A percentile compares a stretch with the other conserved stretches of the same genome.
phyloP scores from a whole-genome alignment of 2,888 invertebrate species.

The Tetropium fuscum region DNA sequence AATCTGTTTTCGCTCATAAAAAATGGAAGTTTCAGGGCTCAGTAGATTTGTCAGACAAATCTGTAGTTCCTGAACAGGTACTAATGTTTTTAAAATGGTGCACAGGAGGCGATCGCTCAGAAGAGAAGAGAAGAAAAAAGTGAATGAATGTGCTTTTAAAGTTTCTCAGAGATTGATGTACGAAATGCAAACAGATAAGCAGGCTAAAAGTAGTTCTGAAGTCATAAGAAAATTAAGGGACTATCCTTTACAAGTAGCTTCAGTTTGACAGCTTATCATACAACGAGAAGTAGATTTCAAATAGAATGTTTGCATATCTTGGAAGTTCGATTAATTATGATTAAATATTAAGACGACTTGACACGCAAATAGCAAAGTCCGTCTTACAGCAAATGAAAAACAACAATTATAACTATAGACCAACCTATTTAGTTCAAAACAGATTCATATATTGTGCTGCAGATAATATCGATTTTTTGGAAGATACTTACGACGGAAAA shows the following conservation, averaged over 20 bases:
- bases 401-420: not conserved
- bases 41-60: not conserved
- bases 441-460: not conserved
- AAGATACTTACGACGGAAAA: not conserved
- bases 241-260: not conserved
- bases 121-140: not conserved
- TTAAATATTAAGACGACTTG: not conserved
- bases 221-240: not conserved
- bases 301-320: not conserved
- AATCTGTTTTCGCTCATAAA: not conserved
- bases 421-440: not conserved
- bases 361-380: not conserved
- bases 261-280: not conserved
- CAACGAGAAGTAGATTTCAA: not conserved
- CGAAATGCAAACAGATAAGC: not conserved
- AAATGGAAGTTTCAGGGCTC: not conserved
- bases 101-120: not conserved
- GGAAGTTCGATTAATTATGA: not conserved
- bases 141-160: not conserved
- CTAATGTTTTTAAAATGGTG: not conserved
- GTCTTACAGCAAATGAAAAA: not conserved
- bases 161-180: not conserved
- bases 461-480: not conserved
- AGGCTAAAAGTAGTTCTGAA: not conserved
- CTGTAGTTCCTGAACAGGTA: not conserved